Evolutionary conservation across 2,797 vertebrate genomes (phyloP).

Genomic region (Spondyliosoma cantharus): DNA sequence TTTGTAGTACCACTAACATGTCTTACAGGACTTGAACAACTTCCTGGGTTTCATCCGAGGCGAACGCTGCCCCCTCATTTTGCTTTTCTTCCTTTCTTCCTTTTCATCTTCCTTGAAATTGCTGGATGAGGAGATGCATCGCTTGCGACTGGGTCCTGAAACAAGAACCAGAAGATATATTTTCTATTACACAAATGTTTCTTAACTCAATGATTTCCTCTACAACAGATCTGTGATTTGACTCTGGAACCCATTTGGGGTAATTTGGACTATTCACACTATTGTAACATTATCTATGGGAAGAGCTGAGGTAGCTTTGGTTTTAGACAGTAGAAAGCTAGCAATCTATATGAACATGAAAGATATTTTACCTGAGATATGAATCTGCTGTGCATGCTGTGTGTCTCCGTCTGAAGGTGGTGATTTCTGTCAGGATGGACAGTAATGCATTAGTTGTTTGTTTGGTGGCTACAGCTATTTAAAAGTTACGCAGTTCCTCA

Average conservation of each 20-base stretch:
- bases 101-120: slow-evolving; percentile 74
- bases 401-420: slow-evolving; percentile 55
- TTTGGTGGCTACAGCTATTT: slow-evolving; percentile 7
- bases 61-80: slow-evolving; percentile 42
- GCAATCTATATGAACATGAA: background rate
- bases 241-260: background rate
- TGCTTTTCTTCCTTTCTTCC: slow-evolving; percentile 64
- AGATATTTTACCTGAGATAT: slow-evolving; percentile 76
- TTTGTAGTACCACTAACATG: background rate
- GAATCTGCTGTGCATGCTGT: slow-evolving; percentile 39
- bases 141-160: slow-evolving; percentile 79
- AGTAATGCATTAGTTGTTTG: slow-evolving; percentile 17
- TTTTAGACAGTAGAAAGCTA: background rate
- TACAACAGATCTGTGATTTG: background rate
- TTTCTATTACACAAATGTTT: background rate
- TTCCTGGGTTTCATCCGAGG: slow-evolving; percentile 76
- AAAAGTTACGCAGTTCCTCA: background rate
- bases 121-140: slow-evolving; percentile 71
- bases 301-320: background rate
- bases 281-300: background rate
- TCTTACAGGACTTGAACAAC: slow-evolving; percentile 79
- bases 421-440: slow-evolving; percentile 74
- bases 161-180: background rate
- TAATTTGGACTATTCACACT: background rate
- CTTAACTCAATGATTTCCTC: background rate